Base-by-base conservation (phyloP, 2,888 invertebrate species). In the Antitype chi region DNA sequence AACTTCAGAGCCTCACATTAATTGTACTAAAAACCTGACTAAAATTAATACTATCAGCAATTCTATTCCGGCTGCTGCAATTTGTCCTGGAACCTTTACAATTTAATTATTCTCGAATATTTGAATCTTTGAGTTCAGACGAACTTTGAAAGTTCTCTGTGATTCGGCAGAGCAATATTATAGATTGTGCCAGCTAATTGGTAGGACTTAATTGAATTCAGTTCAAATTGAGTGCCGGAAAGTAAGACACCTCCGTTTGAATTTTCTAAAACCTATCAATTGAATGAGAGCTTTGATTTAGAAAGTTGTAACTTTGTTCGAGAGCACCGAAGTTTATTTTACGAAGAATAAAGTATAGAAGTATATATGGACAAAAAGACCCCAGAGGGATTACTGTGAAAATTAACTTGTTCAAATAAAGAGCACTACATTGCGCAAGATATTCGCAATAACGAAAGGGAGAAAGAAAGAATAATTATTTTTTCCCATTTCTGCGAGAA, bases 21-120 rank as follows among this genome's bases (percentile, higher is more conserved):
- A 93, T 94, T 92, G 85, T 86, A 85, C 89, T 89, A 88, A 92
- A 92, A 92, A 91, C 89, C 91, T 91, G 89, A 87, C 89, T 90
- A 86, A 92, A 94, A 94, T 94, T 91, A 94, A 94, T 93, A 92
- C 92, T 89, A 91, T 89, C 89, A 90, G 86, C 86, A 81, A 90
- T 92, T 91, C 84, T 79, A 87, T 83, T 83, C 84, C 87, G 86
- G 87, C 87, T 89, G 87, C 89, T 90, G 88, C 91, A 92, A 94
- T 94, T 94, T 92, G 92, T 93, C 92, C 90, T 89, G 90, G 75
- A 92, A 89, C 91, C 91, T 91, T 92, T 89, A 90, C 91, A 92
- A 93, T 94, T 94, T 92, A 91, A 94, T 94, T 93, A 94, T 88
- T 86, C 87, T 83, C 79, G 86, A 90, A 91, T 89, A 91, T 93